A percentile compares a stretch with the other conserved stretches of the same genome.
These are phyloP conservation scores for Hanleya hanleyi DNA, from an alignment of 2,888 invertebrate genomes.

Conservation along the genomic window DNA sequence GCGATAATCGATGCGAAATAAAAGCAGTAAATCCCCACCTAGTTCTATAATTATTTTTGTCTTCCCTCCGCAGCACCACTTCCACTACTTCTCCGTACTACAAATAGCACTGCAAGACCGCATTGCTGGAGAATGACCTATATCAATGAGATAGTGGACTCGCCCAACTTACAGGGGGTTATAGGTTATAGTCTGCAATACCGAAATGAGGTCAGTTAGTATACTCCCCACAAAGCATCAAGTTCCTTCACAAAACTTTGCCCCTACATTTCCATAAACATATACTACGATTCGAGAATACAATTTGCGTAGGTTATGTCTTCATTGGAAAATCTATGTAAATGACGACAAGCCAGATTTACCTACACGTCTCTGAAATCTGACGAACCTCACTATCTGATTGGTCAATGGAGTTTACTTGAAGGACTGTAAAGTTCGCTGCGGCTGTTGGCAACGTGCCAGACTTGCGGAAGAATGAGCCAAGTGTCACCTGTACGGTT, in stretches of 20 bases:
- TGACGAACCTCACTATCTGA: conserved; percentile 1
- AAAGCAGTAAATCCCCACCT: too few relatives aligned
- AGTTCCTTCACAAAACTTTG: too few relatives aligned
- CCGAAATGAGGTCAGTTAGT: not conserved
- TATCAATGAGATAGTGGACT: not conserved
- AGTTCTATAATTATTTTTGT: not conserved
- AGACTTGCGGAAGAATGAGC: too few relatives aligned
- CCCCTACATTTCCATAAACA: too few relatives aligned
- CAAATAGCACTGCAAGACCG: not conserved
- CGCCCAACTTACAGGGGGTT: not conserved
- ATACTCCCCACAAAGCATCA: not conserved
- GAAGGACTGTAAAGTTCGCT: not conserved
- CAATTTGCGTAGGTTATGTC: too few relatives aligned
- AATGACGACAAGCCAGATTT: too few relatives aligned
- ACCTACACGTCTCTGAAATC: not conserved
- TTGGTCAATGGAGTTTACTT: conserved; percentile 3
- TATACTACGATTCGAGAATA: too few relatives aligned
- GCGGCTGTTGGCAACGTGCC: not conserved
- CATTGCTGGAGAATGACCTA: conserved; percentile 3
- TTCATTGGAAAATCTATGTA: too few relatives aligned
- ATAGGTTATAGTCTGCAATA: not conserved
- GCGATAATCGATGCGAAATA: too few relatives aligned
- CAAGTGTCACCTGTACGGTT: too few relatives aligned
- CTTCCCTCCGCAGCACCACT: not conserved
- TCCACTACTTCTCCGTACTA: not conserved